Conservation (phyloP, 1,140 invertebrate genomes). For the Apis laboriosa region DNA sequence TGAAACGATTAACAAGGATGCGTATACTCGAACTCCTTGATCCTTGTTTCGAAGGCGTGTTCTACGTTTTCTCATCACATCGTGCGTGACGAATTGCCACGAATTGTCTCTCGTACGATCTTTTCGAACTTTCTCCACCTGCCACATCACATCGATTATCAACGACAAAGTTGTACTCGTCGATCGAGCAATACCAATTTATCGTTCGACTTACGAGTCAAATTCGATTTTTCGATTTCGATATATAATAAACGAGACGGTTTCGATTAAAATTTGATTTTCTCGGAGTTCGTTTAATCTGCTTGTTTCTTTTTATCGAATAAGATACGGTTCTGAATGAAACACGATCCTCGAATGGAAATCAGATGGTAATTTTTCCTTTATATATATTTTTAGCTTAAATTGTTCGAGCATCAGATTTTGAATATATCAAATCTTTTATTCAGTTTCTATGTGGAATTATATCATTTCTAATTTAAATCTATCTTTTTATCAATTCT, state of each 20-base stretch:
- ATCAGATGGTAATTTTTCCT: too few species aligned
- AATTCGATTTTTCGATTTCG: neutral
- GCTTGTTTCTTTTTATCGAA: too few species aligned
- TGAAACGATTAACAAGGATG: slow-evolving; percentile 41
- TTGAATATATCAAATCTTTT: too few species aligned
- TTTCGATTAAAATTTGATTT: slow-evolving; percentile 10
- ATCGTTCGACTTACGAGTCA: neutral
- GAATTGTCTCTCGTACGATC: slow-evolving; percentile 35
- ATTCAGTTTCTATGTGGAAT: too few species aligned
- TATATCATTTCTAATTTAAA: too few species aligned
- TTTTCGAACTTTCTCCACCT: slow-evolving; percentile 32
- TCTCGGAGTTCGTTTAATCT: too few species aligned
- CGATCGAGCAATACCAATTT: neutral
- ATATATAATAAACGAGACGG: slow-evolving; percentile 4
- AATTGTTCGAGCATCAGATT: too few species aligned
- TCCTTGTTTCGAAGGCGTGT: slow-evolving; percentile 37
- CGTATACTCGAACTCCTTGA: neutral
- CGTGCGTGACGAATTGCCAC: slow-evolving; percentile 76
- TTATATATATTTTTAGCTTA: too few species aligned
- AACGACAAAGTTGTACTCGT: slow-evolving; percentile 7
- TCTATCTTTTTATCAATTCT: too few species aligned
- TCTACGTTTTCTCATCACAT: slow-evolving; percentile 72
- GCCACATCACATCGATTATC: neutral
- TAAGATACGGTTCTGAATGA: too few species aligned
- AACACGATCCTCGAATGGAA: too few species aligned